Percentiles rank a stretch among this genome's conserved stretches.
These are phyloP conservation scores for Rafetus swinhoei DNA, from an alignment of 2,113 vertebrate species.

Conservation along the genomic window DNA sequence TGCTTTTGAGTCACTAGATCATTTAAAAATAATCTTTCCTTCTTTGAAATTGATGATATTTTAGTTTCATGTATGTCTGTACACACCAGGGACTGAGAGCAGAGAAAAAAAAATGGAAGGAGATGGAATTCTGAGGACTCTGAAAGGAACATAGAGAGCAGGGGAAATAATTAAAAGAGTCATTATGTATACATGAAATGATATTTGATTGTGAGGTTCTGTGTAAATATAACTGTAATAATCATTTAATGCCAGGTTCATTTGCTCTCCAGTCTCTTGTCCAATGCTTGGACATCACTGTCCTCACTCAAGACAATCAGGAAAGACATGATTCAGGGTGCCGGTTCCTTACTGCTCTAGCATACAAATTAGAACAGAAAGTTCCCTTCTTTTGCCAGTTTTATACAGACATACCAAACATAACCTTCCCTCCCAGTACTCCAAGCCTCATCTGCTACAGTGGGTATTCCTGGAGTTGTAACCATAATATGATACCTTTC, in stretches of 20 bases:
- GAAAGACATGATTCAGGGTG: neutral
- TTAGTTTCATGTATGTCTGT: accelerated
- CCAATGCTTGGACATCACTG: neutral
- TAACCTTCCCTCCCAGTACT: neutral
- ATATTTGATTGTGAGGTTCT: neutral
- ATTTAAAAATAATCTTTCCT: neutral
- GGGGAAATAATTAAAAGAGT: neutral
- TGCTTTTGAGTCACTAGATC: neutral
- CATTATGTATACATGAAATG: neutral
- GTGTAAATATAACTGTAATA: neutral
- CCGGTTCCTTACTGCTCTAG: neutral
- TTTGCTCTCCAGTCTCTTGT: accelerated
- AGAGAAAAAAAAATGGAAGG: neutral
- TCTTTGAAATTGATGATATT: neutral
- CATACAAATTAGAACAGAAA: neutral
- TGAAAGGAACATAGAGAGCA: neutral
- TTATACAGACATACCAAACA: accelerated
- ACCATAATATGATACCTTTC: neutral
- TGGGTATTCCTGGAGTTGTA: accelerated
- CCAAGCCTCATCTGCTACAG: accelerated
- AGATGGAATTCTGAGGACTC: neutral
- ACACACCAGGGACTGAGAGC: neutral
- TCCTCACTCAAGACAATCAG: neutral
- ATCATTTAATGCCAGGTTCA: neutral
- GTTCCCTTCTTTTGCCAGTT: neutral